Percentiles rank a stretch among this genome's conserved stretches.
These are phyloP conservation scores for Nesospiza acunhae DNA, from an alignment of 2,113 vertebrate genomes.

Conservation along the genomic window DNA sequence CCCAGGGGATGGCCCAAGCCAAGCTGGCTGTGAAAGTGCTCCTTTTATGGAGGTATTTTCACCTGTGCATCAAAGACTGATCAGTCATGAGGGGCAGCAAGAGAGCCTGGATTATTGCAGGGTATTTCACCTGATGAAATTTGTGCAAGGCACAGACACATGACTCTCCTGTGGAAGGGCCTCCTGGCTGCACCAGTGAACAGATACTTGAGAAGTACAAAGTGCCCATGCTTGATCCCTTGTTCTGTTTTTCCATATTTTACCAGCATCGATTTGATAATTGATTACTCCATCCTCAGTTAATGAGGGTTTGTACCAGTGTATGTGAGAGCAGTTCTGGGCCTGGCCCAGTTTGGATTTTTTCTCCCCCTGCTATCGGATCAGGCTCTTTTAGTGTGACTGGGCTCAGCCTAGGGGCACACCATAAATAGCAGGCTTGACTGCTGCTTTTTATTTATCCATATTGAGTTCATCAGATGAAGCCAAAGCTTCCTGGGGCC, in stretches of 20 bases:
- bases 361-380: neutral
- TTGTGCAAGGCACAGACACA: neutral
- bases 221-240: neutral
- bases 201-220: neutral
- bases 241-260: neutral
- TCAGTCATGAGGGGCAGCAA: neutral
- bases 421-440: neutral
- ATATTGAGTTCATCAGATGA: conserved; percentile 33
- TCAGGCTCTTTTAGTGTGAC: neutral
- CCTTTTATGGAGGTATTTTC: neutral
- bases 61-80: neutral
- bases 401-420: neutral
- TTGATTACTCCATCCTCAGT: neutral
- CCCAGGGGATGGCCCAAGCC: neutral
- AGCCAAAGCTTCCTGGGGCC: conserved; percentile 40
- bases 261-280: neutral
- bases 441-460: conserved; percentile 30
- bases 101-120: neutral
- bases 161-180: neutral
- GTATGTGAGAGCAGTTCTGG: neutral
- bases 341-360: neutral
- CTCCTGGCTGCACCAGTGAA: fast-evolving
- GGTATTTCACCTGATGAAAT: neutral
- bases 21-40: neutral
- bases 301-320: neutral